These are phyloP conservation scores for Agrilus planipennis DNA, from an alignment of 1,140 invertebrate species.

Conservation along the genomic window DNA sequence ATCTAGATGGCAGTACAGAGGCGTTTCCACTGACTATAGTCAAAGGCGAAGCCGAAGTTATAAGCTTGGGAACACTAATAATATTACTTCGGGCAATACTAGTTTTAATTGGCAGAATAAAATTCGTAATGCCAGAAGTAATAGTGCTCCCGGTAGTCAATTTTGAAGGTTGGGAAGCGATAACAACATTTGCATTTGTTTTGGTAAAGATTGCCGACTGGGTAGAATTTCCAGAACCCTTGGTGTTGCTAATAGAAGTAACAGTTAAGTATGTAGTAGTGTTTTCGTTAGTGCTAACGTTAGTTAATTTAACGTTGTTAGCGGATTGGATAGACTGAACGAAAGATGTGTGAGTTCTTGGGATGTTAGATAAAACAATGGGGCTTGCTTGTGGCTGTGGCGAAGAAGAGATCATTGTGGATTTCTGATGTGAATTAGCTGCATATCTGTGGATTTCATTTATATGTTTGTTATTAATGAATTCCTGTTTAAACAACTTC, in stretches of 20 bases:
- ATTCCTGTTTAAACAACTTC: constrained; percentile 28
- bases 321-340: too few species aligned
- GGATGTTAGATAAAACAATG: background rate
- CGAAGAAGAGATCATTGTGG: background rate
- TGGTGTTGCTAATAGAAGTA: background rate
- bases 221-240: background rate
- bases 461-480: constrained; percentile 21
- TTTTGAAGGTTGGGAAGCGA: too few species aligned
- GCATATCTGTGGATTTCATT: constrained; percentile 29
- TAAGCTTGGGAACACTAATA: constrained; percentile 24
- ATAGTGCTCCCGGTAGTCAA: constrained; percentile 10
- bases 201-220: background rate
- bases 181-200: too few species aligned
- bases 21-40: constrained; percentile 30
- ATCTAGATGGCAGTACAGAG: constrained; percentile 27
- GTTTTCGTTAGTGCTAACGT: too few species aligned
- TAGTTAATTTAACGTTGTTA: too few species aligned
- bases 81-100: constrained; percentile 22
- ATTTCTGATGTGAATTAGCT: constrained; percentile 7
- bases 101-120: constrained; percentile 24
- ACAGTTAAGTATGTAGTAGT: too few species aligned
- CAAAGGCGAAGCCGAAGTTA: constrained; percentile 22
- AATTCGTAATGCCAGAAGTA: constrained; percentile 20
- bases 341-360: background rate
- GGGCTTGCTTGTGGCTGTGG: background rate